Evolutionary conservation across 2,113 vertebrate genomes (phyloP).

Genomic region (Gymnarchus niloticus): DNA sequence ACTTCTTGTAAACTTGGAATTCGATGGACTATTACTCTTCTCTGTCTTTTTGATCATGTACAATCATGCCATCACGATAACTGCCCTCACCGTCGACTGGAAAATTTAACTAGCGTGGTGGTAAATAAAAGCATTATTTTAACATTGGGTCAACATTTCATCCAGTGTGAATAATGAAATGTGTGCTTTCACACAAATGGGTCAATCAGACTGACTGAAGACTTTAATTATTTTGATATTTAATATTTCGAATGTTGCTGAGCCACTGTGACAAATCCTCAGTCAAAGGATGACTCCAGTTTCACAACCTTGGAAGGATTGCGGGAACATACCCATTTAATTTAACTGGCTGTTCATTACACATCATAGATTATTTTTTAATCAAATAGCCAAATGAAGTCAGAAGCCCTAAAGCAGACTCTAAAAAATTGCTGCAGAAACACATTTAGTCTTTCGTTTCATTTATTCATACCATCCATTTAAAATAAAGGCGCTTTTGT

Average conservation of each 20-base stretch:
- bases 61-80: too few relatives aligned
- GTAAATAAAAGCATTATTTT: background rate
- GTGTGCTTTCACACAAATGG: background rate
- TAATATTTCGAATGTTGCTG: background rate
- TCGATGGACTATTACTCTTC: background rate
- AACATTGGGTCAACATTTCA: background rate
- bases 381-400: constrained; percentile 6
- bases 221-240: background rate
- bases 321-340: background rate
- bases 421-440: background rate
- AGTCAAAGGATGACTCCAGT: background rate
- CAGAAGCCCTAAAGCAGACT: background rate
- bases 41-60: background rate
- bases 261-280: background rate
- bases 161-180: background rate
- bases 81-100: too few relatives aligned
- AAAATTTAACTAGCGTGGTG: too few relatives aligned
- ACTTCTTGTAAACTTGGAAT: background rate
- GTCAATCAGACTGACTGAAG: background rate
- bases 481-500: background rate
- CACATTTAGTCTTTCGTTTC: background rate
- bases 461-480: background rate
- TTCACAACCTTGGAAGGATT: background rate
- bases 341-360: background rate
- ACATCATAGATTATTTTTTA: background rate